Conservation (phyloP, 1,140 invertebrate genomes). For the Cydia fagiglandana region DNA sequence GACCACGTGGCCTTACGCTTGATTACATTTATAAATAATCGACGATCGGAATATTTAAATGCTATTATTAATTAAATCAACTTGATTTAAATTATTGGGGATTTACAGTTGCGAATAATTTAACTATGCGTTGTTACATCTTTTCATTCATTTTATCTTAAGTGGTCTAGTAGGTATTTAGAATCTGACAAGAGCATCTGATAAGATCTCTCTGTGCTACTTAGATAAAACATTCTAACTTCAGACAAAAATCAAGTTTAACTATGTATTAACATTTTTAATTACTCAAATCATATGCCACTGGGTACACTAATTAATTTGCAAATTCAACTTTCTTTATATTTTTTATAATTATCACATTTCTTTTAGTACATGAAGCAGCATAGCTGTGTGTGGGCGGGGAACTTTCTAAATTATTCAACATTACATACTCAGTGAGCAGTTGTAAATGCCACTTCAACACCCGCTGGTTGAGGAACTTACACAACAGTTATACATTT, state of each 20-base stretch:
- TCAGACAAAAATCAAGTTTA: neutral
- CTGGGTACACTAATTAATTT: neutral
- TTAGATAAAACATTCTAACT: neutral
- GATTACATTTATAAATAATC: neutral
- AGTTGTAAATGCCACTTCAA: slow-evolving; percentile 10
- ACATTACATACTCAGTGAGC: slow-evolving; percentile 28
- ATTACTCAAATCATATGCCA: neutral
- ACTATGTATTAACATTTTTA: neutral
- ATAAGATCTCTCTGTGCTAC: slow-evolving; percentile 3
- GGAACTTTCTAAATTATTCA: slow-evolving; percentile 28
- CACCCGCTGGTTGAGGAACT: slow-evolving; percentile 8
- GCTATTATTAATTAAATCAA: neutral
- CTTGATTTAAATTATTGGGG: neutral
- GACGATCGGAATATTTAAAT: neutral
- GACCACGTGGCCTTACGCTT: slow-evolving; percentile 40
- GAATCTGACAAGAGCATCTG: neutral
- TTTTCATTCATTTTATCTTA: slow-evolving; percentile 1
- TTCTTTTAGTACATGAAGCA: neutral
- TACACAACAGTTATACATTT: neutral
- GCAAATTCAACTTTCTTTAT: neutral
- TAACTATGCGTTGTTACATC: neutral
- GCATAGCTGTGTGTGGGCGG: neutral
- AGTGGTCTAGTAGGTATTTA: neutral
- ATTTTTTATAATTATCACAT: neutral
- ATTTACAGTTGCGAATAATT: neutral